Evolutionary conservation across 2,797 vertebrate genomes (phyloP), one percentile per base, ranked within the genome.

Genomic region (Sebastes matsubarae): DNA sequence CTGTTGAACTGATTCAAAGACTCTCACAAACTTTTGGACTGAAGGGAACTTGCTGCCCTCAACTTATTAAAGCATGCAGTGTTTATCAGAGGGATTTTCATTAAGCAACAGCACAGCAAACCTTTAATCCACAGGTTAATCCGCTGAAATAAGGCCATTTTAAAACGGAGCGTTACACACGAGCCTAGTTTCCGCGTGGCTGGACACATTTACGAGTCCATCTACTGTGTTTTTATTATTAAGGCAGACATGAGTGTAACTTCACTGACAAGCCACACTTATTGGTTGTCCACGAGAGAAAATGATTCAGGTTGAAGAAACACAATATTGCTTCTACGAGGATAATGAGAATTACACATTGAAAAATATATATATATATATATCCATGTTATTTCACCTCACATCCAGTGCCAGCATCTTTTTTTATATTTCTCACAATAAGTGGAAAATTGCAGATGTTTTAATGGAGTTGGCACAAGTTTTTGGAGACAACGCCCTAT

Each of bases 211-310:
- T 8, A 73, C 52, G n/a, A 24, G 16, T 32, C 52, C 52, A 9
- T 61, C 71, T 80, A 68, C 73, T 85, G 77, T 77, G 67, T 76
- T 52, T 68, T 50, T 50, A 50, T 71, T 10, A 69, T 86, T 89
- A 88, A 91, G 87, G 90, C 87, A 87, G 82, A 90, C 82, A 84
- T 82, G 78, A 89, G 80, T 88, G 86, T 65, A 77, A 88, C 84
- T 87, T 77, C 80, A 85, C 81, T 64, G 77, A 89, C 68, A 67
- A 87, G 80, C 79, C 82, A 85, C 82, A 1, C 8, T 64, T 24
- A 63, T 80, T 25, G 73, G 66, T 77, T 64, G 69, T 79, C 80
- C 71, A 86, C 74, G 16, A 89, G 66, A 83, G 72, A 75, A 50
- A 82, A 83, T 18, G 38, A 65, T 72, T 88, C 75, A 77, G 67